These are phyloP conservation scores for Gadopsis marmoratus DNA, from an alignment of 2,797 vertebrate genomes.

Conservation along the genomic window DNA sequence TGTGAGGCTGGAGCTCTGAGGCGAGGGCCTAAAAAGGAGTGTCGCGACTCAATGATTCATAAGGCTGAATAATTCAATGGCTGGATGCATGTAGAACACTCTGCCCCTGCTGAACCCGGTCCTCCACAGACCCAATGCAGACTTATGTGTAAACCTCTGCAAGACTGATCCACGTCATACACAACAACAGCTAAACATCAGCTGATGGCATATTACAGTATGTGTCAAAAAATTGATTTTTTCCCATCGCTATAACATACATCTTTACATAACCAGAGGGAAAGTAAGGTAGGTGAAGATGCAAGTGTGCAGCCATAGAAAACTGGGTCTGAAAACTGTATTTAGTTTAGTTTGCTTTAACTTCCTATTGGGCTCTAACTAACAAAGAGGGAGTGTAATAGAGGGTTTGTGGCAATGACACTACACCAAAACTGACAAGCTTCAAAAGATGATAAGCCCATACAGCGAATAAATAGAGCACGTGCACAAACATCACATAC, in stretches of 20 bases:
- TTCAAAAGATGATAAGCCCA: neutral
- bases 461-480: neutral
- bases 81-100: constrained; percentile 81
- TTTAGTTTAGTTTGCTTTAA: neutral
- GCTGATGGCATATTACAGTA: neutral
- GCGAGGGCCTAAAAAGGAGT: constrained; percentile 77
- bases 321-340: constrained; percentile 29
- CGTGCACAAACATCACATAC: neutral
- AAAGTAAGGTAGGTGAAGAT: neutral
- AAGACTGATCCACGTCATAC: constrained; percentile 21
- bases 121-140: constrained; percentile 57
- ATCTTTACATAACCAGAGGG: neutral
- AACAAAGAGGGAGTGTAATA: neutral
- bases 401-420: neutral
- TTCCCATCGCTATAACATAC: too few relatives aligned
- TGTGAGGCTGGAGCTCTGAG: constrained; percentile 68
- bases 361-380: neutral
- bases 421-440: neutral
- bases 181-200: neutral
- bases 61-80: constrained; percentile 87
- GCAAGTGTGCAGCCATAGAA: neutral
- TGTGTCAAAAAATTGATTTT: neutral
- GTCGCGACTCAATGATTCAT: constrained; percentile 87
- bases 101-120: constrained; percentile 78
- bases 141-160: constrained; percentile 56